These are phyloP conservation scores for Microcebus ravelobensis DNA, from an alignment of 2,113 vertebrate genomes.

Conservation along the genomic window DNA sequence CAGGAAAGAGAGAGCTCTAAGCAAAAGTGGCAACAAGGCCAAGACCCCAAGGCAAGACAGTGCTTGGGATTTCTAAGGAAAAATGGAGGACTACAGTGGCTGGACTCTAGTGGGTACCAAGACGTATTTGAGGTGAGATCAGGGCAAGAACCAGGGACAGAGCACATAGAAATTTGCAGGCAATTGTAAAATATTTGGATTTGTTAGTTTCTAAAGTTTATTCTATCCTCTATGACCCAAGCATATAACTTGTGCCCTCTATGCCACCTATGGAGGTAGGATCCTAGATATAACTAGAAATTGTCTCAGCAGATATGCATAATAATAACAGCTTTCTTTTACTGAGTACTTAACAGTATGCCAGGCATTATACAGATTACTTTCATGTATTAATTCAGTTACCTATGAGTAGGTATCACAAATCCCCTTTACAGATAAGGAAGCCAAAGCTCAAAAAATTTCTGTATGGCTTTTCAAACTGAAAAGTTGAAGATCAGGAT, in stretches of 20 bases:
- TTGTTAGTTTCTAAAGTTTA: neutral
- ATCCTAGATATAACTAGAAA: neutral
- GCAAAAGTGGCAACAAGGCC: neutral
- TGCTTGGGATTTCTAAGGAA: neutral
- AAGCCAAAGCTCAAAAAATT: neutral
- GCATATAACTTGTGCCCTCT: neutral
- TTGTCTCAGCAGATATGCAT: neutral
- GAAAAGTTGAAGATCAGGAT: neutral
- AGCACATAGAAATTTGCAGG: neutral
- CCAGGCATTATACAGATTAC: neutral
- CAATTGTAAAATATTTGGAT: neutral
- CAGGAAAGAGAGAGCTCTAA: neutral
- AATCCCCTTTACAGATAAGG: neutral
- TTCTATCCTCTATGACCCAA: neutral
- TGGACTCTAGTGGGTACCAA: neutral
- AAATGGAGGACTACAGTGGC: neutral
- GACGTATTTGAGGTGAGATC: neutral
- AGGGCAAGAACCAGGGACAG: neutral
- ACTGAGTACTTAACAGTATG: neutral
- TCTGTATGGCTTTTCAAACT: neutral
- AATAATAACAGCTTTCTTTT: neutral
- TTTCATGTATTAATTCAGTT: neutral
- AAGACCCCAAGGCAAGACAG: neutral
- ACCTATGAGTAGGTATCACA: neutral
- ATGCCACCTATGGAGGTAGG: neutral